Conservation (phyloP, 2,797 vertebrate species). For the Artibeus jamaicensis region DNA sequence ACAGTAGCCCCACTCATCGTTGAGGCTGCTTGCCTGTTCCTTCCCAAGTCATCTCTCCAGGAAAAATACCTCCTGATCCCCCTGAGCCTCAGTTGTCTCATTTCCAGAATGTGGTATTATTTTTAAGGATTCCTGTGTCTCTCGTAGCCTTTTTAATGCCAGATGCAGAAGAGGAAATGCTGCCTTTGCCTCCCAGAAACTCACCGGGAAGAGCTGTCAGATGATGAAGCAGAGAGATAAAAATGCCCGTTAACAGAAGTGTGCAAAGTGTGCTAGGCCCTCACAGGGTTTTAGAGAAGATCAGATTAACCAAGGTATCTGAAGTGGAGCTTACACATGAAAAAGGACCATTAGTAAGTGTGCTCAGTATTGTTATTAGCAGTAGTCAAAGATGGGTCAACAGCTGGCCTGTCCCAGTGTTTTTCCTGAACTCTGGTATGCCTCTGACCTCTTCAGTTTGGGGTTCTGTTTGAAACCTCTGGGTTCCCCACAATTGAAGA, state of each 20-base stretch:
- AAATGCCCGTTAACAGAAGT: not conserved
- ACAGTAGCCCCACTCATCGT: not conserved
- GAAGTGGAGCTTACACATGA: not conserved
- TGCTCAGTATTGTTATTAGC: not conserved
- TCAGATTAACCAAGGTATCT: not conserved
- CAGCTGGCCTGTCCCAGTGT: not conserved
- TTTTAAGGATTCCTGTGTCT: not conserved
- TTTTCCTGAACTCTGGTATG: not conserved
- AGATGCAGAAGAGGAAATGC: not conserved
- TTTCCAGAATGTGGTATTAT: not conserved
- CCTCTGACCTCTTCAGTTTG: slow-evolving; percentile 7
- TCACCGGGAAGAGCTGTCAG: not conserved
- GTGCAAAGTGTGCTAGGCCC: not conserved
- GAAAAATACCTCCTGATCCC: not conserved
- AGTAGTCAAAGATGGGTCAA: not conserved
- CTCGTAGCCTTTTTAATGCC: not conserved
- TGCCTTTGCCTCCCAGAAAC: not conserved
- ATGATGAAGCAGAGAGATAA: not conserved
- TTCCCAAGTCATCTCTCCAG: not conserved
- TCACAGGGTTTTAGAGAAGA: not conserved
- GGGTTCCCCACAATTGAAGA: not conserved
- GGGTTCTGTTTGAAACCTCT: slow-evolving; percentile 30
- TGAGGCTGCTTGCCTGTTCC: not conserved
- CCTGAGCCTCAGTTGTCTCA: not conserved
- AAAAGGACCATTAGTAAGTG: not conserved